A percentile compares a stretch with the other conserved stretches of the same genome.
phyloP scores from a whole-genome alignment of 2,888 invertebrate species.

The Dicranocentrus wangi region DNA sequence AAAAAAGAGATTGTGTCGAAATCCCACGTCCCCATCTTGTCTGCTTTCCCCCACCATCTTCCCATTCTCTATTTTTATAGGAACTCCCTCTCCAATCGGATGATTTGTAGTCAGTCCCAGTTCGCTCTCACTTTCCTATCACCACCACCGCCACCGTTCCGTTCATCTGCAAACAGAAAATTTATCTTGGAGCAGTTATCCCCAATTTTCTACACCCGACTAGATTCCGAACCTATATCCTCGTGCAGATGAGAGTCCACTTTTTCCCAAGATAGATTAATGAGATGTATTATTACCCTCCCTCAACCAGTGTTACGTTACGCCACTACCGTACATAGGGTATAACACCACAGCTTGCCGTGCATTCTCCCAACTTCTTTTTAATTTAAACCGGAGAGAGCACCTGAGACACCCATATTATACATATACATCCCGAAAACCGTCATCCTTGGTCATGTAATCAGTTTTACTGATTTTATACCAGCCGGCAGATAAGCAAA shows the following conservation, averaged over 20 bases:
- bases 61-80: not conserved
- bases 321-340: not conserved
- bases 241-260: slow-evolving; percentile 12
- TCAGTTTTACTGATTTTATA: slow-evolving; percentile 37
- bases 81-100: not conserved
- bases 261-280: slow-evolving; percentile 57
- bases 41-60: slow-evolving; percentile 5
- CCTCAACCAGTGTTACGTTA: slow-evolving; percentile 13
- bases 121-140: slow-evolving; percentile 10
- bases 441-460: slow-evolving; percentile 42
- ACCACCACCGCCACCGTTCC: not conserved
- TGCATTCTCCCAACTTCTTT: slow-evolving; percentile 29
- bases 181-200: not conserved
- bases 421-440: slow-evolving; percentile 9
- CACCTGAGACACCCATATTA: slow-evolving; percentile 52
- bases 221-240: no score
- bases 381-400: slow-evolving; percentile 50
- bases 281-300: slow-evolving; percentile 50
- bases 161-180: not conserved
- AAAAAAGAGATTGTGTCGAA: slow-evolving; percentile 4
- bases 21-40: not conserved
- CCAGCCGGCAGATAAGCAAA: not conserved
- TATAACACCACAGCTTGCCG: slow-evolving; percentile 21
- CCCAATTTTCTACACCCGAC: not conserved
- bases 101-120: slow-evolving; percentile 32